Evolutionary conservation across 2,888 invertebrate genomes (phyloP), one percentile per base, ranked within the genome.

Genomic region (Pollenia angustigena): DNA sequence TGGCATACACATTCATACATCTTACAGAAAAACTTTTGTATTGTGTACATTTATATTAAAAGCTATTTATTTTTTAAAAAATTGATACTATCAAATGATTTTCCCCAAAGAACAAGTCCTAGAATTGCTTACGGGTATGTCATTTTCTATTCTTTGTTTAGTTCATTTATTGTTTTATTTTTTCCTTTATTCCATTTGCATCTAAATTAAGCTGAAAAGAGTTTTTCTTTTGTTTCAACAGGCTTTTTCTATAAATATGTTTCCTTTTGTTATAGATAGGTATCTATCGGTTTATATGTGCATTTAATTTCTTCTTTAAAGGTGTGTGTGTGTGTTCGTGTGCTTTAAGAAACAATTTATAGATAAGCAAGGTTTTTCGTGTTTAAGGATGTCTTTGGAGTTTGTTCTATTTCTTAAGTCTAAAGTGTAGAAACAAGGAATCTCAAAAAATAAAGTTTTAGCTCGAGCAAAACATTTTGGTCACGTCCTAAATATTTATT

Each of bases 291-390:
- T 18, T 12, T 18, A 3, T 66, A 46, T 78, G 7, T 58, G 23
- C 23, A 16, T 52, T 50, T 16, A 18, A 40, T 46, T 68, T 10
- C 56, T 23, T 14, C 58, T 50, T 6, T 56, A 18, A 66, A 14
- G 50, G 50, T 52, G 54, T 54, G 42, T 52, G 44, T 14, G 40
- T 9, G 42, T 12, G 44, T 76, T 66, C 46, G 50, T 12, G 69
- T 69, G 69, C 44, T 40, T 58, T 62, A 52, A 18, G 44, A 18
- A 68, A 79, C 40, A 32, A 18, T 75, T 69, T 64, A 14, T 66
- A 58, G 81, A 78, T 78, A 85, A 85, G 50, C 52, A 68, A 66
- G 46, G 60, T 72, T 54, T 72, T 85, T 81, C 85, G 72, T 85
- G 85, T 74, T 78, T 62, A 74, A 79, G 81, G 56, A 81, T 69